A percentile compares a stretch with the other conserved stretches of the same genome.
Conservation (phyloP, 1,140 invertebrate genomes). For the Solen grandis region DNA sequence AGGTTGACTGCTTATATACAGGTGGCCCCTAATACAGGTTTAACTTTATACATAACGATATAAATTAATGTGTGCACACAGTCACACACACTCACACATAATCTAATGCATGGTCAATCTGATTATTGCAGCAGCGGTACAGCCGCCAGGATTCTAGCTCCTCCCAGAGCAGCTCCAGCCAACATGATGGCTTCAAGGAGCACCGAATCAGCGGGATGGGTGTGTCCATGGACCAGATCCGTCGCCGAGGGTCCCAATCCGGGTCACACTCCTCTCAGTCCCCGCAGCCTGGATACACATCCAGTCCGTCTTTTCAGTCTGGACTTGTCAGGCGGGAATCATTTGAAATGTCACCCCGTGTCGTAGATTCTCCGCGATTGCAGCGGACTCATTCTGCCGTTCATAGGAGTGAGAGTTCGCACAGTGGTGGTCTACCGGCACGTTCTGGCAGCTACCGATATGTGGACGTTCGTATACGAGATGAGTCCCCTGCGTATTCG, state of each 20-base stretch:
- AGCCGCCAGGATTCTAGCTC: slow-evolving; percentile 73
- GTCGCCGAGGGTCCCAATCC: slow-evolving; percentile 67
- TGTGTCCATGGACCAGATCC: slow-evolving; percentile 47
- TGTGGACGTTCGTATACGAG: slow-evolving; percentile 55
- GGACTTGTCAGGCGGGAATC: slow-evolving; percentile 71
- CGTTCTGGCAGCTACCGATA: slow-evolving; percentile 62
- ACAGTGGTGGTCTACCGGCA: slow-evolving; percentile 56
- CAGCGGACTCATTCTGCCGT: slow-evolving; percentile 69
- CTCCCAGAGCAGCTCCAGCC: slow-evolving; percentile 75
- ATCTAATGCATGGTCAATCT: no score
- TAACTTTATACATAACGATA: no score
- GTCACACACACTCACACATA: no score
- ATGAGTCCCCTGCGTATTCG: slow-evolving; percentile 52
- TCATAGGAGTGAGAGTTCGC: slow-evolving; percentile 64
- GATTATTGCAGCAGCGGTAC: slow-evolving; percentile 73
- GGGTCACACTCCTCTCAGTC: slow-evolving; percentile 61
- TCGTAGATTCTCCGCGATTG: slow-evolving; percentile 73
- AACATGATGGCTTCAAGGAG: slow-evolving; percentile 69
- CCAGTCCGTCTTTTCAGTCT: slow-evolving; percentile 65
- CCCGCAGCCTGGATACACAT: slow-evolving; percentile 66
- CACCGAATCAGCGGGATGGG: slow-evolving; percentile 63
- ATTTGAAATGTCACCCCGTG: slow-evolving; percentile 72
- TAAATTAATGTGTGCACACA: no score
- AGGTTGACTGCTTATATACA: no score
- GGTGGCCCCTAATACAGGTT: no score